Conservation (phyloP, 2,113 vertebrate genomes). For the Ailurus styani region DNA sequence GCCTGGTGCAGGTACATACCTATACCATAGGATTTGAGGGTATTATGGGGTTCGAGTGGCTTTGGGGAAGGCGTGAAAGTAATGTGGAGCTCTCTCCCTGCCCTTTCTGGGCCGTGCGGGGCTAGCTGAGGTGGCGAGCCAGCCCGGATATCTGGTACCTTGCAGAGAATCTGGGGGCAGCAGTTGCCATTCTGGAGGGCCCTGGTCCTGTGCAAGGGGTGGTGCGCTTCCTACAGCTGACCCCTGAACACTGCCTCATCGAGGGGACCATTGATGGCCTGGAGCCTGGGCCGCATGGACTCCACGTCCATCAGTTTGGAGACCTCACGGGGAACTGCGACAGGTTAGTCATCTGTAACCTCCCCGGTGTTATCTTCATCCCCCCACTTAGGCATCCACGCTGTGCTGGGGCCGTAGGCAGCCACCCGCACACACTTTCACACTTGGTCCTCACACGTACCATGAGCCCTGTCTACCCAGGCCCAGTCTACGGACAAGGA, state of each 20-base stretch:
- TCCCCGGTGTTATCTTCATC: not conserved
- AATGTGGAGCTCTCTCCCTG: not conserved
- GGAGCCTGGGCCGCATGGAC: constrained; percentile 86
- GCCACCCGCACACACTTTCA: not conserved
- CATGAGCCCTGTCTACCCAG: not conserved
- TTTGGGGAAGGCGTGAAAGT: not conserved
- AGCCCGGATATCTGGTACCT: not conserved
- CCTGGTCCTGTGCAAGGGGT: constrained; percentile 82
- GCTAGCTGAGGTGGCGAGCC: not conserved
- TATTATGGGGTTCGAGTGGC: not conserved
- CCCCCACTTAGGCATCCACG: not conserved
- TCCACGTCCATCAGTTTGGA: constrained; percentile 89
- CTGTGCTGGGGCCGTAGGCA: not conserved
- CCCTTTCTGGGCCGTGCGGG: not conserved
- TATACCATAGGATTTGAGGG: not conserved
- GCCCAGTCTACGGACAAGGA: not conserved
- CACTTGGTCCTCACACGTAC: not conserved
- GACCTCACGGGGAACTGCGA: constrained; percentile 86
- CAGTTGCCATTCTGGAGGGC: constrained; percentile 88
- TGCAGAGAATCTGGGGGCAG: constrained; percentile 83
- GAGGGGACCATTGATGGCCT: constrained; percentile 91
- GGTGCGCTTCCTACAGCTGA: constrained; percentile 91
- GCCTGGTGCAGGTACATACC: not conserved
- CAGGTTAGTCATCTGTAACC: constrained; percentile 78
- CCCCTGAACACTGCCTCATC: constrained; percentile 83